Percentiles rank a stretch among this genome's conserved stretches.
Conservation (phyloP, 2,888 invertebrate species). For the Athalia rosae region DNA sequence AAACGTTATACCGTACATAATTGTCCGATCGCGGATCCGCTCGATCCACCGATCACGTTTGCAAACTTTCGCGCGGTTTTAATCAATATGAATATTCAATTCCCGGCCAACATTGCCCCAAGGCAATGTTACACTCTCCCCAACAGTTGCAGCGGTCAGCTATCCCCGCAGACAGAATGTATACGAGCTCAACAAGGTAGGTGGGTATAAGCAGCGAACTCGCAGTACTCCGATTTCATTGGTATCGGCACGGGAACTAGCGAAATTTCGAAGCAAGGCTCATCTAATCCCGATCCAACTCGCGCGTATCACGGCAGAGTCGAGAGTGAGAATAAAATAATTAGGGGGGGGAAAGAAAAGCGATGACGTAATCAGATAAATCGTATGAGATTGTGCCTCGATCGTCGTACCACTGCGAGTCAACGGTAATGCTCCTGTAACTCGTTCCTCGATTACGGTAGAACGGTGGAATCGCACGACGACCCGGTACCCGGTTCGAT, state of each 20-base stretch:
- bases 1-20: background rate
- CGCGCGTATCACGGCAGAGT: background rate
- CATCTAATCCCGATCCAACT: background rate
- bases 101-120: conserved; percentile 2
- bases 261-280: conserved; percentile 26
- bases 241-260: background rate
- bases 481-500: too few species aligned
- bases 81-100: conserved; percentile 31
- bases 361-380: too few species aligned
- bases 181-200: background rate
- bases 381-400: too few species aligned
- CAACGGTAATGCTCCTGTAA: too few species aligned
- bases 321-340: too few species aligned
- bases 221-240: background rate
- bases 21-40: background rate
- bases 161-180: background rate
- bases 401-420: too few species aligned
- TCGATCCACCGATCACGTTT: conserved; percentile 23
- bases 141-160: background rate
- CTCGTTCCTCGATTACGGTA: too few species aligned
- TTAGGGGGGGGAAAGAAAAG: too few species aligned
- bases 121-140: conserved; percentile 15
- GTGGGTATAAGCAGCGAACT: background rate
- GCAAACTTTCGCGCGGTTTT: conserved; percentile 36
- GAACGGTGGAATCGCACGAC: too few species aligned